Percentiles rank a stretch among this genome's conserved stretches.
These are phyloP conservation scores for Girardia tigrina DNA, from an alignment of 2,888 invertebrate genomes.

Conservation along the genomic window DNA sequence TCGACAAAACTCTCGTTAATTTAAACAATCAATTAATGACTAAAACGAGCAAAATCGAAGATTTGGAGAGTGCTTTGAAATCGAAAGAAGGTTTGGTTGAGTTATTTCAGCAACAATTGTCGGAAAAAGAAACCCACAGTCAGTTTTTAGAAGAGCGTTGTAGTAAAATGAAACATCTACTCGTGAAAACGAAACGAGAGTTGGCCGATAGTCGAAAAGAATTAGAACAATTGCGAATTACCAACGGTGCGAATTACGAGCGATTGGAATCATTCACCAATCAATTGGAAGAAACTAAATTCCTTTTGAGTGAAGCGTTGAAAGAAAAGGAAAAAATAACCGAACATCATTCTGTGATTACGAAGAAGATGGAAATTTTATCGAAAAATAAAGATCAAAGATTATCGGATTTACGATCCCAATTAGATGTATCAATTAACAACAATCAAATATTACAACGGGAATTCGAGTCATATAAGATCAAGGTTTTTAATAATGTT, in stretches of 20 bases:
- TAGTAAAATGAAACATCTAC: conserved; percentile 48
- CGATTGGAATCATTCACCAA: conserved; percentile 27
- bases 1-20: conserved; percentile 59
- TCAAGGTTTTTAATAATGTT: too few species aligned
- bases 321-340: conserved; percentile 26
- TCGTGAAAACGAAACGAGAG: conserved; percentile 61
- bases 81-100: conserved; percentile 24
- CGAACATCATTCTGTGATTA: neutral
- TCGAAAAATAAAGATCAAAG: conserved; percentile 12
- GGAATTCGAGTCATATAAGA: conserved; percentile 28
- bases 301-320: conserved; percentile 25
- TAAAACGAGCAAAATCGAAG: conserved; percentile 43
- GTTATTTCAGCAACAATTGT: conserved; percentile 38
- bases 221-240: neutral
- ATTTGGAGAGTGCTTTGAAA: conserved; percentile 42
- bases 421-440: neutral
- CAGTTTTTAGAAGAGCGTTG: conserved; percentile 46
- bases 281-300: conserved; percentile 35
- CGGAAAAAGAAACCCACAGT: conserved; percentile 45
- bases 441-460: neutral
- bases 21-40: conserved; percentile 46
- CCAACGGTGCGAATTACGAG: neutral
- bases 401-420: neutral
- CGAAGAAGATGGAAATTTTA: neutral
- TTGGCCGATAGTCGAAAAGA: conserved; percentile 48